Evolutionary conservation across 2,113 vertebrate species (phyloP).

Genomic region (Passer domesticus): DNA sequence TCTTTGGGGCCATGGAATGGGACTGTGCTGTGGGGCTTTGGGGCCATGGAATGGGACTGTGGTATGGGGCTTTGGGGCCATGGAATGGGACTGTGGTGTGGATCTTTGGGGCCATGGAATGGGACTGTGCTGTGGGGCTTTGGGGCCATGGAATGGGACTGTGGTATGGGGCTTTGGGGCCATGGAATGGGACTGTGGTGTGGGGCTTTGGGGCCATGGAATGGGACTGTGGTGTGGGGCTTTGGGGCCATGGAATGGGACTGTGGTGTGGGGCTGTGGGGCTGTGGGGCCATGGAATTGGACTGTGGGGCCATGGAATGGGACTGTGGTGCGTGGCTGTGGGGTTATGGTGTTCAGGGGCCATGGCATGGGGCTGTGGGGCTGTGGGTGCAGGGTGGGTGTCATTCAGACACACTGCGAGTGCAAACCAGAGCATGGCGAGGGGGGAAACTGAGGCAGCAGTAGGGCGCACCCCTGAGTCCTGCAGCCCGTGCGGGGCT

Average conservation of each 20-base stretch:
- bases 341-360: not conserved
- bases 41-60: too few species aligned
- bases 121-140: not conserved
- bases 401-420: fast-evolving
- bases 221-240: too few species aligned
- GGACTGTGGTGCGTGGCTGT: not conserved
- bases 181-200: not conserved
- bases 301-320: not conserved
- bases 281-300: not conserved
- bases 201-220: too few species aligned
- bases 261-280: not conserved
- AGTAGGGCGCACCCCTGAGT: fast-evolving
- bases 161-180: not conserved
- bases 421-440: not conserved
- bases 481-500: fast-evolving
- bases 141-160: fast-evolving
- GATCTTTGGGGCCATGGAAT: too few species aligned
- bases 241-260: not conserved
- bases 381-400: not conserved
- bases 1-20: too few species aligned
- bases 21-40: not conserved
- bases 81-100: not conserved
- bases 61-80: not conserved
- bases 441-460: not conserved
- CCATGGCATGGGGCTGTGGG: not conserved